A percentile compares a stretch with the other conserved stretches of the same genome.
These are phyloP conservation scores for Coryphaenoides rupestris DNA, from an alignment of 2,113 vertebrate genomes.

Conservation along the genomic window DNA sequence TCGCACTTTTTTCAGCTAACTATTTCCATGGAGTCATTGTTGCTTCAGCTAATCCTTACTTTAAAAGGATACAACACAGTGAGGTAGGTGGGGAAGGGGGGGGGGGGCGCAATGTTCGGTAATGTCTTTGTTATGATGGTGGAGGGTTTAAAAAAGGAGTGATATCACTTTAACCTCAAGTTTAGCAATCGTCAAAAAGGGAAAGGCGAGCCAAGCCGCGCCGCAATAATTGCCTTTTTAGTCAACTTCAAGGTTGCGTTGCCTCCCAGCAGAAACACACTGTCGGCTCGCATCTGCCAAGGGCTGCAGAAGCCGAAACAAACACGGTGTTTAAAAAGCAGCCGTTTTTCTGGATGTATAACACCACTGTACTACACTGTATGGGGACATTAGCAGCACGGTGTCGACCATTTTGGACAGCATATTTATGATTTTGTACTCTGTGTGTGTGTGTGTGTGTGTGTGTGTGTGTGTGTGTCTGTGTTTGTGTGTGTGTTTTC, in stretches of 20 bases:
- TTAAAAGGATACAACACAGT: no score
- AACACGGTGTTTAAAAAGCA: slow-evolving; percentile 8
- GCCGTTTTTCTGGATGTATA: background rate
- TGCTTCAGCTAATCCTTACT: no score
- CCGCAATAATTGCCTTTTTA: background rate
- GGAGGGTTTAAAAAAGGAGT: no score
- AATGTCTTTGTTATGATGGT: no score
- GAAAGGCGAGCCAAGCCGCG: no score
- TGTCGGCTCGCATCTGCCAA: background rate
- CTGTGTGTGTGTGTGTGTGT: slow-evolving; percentile 13
- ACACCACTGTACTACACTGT: background rate
- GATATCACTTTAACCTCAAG: no score
- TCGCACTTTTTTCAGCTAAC: no score
- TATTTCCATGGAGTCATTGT: no score
- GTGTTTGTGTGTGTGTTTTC: slow-evolving; percentile 22
- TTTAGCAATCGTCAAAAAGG: no score
- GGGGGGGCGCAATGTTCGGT: no score
- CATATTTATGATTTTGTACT: background rate
- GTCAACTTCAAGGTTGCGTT: background rate
- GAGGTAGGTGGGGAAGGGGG: no score
- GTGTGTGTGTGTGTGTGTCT: slow-evolving; percentile 13
- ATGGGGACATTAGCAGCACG: background rate
- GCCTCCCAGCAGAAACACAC: background rate
- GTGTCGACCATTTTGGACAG: slow-evolving; percentile 26
- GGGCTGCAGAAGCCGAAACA: slow-evolving; percentile 12